Base-by-base conservation (phyloP, 2,113 vertebrate species). In the Oncorhynchus keta region DNA sequence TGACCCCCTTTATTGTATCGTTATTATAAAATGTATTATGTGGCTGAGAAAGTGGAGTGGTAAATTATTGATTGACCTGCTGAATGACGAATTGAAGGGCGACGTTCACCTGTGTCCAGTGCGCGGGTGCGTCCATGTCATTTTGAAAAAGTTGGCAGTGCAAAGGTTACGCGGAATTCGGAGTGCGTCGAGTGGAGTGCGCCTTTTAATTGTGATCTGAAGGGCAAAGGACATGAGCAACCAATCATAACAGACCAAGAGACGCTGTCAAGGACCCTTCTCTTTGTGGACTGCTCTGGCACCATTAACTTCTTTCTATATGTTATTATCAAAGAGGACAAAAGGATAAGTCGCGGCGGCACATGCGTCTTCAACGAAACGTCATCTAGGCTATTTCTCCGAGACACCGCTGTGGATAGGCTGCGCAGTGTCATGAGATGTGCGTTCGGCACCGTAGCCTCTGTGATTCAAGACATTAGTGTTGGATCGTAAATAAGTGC, bases 181-280 rank as follows among this genome's bases (percentile, higher is more conserved):
- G 83, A 82, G 79, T 82, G 79, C 81, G 74, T 74, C 71, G 79
- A 83, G 87, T 39, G 39, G 39, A 45, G 39, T 82, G 88, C 86
- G 84, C 79, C 78, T 90, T 90, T n/a, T 49, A 73, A 57, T 80
- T 73, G 62, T 76, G 73, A 74, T 72, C 77, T 83, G 80, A 93
- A 93, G 92, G 92, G 91, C 92, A 93, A 90, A 91, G 83, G 86
- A 90, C 89, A 88, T 61, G 88, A 89, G 82, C 8, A 86, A 86
- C 64, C 77, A 81, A 82, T 80, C 73, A 85, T 70, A 81, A 11
- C 39, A 45, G 73, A 79, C 83, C 77, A 88, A 80, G 81, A 83
- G 75, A 49, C 30, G 76, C 76, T 90, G 70, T 75, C 55, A 69
- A 71, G 62, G 4, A 61, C n/a, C 45, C 2, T 45, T 45, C 35